Conservation (phyloP, 2,888 invertebrate species). For the Pecten maximus region DNA sequence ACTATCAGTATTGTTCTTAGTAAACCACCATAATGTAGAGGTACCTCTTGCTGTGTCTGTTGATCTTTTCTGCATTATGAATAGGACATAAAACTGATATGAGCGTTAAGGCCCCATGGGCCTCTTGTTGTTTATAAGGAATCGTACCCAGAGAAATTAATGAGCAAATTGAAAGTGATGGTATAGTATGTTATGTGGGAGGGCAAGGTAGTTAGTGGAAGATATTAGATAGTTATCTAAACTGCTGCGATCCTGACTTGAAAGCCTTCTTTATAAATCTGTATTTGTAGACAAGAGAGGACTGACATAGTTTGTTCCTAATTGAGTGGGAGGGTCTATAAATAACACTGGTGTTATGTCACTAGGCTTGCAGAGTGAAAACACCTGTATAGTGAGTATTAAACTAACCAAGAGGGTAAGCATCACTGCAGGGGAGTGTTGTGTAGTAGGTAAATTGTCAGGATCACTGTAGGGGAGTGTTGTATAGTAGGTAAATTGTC, state of each 20-base stretch:
- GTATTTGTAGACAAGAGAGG: not conserved
- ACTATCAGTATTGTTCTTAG: too few relatives aligned
- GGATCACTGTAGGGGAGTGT: not conserved
- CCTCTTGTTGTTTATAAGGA: not conserved
- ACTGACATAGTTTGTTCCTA: constrained; percentile 3
- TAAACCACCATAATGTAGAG: too few relatives aligned
- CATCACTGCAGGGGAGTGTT: too few relatives aligned
- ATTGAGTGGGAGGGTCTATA: constrained; percentile 8
- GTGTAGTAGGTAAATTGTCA: not conserved
- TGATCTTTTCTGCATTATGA: not conserved
- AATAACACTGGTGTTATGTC: not conserved
- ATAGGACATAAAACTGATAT: not conserved
- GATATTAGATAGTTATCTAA: not conserved
- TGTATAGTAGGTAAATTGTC: too few relatives aligned
- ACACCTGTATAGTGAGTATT: not conserved
- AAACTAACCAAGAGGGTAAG: not conserved
- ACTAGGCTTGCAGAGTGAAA: constrained; percentile 10
- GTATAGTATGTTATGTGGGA: not conserved
- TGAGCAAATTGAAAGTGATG: not conserved
- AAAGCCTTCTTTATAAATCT: constrained; percentile 2
- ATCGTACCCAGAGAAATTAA: not conserved
- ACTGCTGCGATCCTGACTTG: not conserved
- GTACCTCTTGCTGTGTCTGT: not conserved
- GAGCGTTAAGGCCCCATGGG: not conserved
- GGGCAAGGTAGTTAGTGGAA: not conserved